Conservation (phyloP, 2,113 vertebrate genomes). For the Eonycteris spelaea region DNA sequence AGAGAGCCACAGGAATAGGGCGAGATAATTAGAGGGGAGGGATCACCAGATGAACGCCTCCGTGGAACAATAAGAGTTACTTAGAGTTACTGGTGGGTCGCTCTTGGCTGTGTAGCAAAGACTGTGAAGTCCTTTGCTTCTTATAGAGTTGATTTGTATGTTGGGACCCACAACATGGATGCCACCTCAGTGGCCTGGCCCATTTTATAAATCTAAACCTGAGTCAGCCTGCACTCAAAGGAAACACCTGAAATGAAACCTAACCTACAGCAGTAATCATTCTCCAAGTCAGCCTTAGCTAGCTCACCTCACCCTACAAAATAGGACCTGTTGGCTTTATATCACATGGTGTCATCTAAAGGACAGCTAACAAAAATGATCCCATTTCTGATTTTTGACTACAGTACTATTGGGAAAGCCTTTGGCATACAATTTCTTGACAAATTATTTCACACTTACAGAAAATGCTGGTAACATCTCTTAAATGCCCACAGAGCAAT, state of each 20-base stretch:
- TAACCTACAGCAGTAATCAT: background rate
- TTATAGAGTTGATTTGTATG: background rate
- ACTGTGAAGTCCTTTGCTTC: background rate
- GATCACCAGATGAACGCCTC: background rate
- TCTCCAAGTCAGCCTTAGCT: background rate
- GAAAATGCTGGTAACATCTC: background rate
- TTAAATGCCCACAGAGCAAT: background rate
- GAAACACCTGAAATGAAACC: background rate
- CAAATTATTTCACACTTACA: background rate
- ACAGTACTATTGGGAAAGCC: background rate
- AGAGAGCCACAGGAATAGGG: background rate
- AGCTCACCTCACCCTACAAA: background rate
- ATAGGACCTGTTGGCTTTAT: background rate
- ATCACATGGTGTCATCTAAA: background rate
- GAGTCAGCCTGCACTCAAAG: background rate
- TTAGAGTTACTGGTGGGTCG: background rate
- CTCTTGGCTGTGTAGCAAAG: background rate
- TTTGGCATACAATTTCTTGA: background rate
- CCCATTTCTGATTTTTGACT: background rate
- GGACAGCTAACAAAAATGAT: background rate
- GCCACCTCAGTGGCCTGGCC: background rate
- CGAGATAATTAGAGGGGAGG: background rate
- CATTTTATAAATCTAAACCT: background rate
- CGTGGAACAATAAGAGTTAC: background rate
- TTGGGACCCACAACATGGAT: background rate